A percentile compares a stretch with the other conserved stretches of the same genome.
Evolutionary conservation across 2,888 invertebrate genomes (phyloP).

Genomic region (Pandemis heparana): DNA sequence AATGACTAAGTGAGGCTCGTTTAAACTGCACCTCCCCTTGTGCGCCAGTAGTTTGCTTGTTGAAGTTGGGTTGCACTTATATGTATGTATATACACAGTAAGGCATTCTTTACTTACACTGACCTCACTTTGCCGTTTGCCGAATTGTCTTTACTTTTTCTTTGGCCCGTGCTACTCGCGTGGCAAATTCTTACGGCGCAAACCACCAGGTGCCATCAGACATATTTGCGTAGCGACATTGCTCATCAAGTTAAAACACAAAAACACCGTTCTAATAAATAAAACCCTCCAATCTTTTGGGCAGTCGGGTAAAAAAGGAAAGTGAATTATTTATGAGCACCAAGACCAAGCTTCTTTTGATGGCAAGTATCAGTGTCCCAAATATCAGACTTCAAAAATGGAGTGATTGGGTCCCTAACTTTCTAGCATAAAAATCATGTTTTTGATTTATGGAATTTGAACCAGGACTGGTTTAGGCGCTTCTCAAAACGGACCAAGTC

Average conservation of each 20-base stretch:
- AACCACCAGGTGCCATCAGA: not conserved
- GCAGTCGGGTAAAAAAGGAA: not conserved
- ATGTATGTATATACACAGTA: too few relatives aligned
- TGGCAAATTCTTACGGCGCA: not conserved
- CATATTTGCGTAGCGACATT: not conserved
- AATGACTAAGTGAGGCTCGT: too few relatives aligned
- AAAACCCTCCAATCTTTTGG: not conserved
- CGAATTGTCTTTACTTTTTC: too few relatives aligned
- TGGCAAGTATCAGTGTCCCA: not conserved
- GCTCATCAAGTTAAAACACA: not conserved
- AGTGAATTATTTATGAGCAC: not conserved
- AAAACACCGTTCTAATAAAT: not conserved
- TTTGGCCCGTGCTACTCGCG: not conserved
- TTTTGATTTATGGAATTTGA: not conserved
- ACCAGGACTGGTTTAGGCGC: not conserved
- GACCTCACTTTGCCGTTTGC: too few relatives aligned
- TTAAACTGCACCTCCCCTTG: too few relatives aligned
- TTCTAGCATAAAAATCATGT: not conserved
- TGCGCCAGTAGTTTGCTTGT: too few relatives aligned
- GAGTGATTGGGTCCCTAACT: not conserved
- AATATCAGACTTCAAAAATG: not conserved
- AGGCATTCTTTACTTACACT: too few relatives aligned
- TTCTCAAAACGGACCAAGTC: constrained; percentile 4
- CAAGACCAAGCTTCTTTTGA: not conserved
- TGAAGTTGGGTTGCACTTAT: too few relatives aligned